Evolutionary conservation across 2,113 vertebrate genomes (phyloP), one percentile per base, ranked within the genome.

Genomic region (Penelope pileata): DNA sequence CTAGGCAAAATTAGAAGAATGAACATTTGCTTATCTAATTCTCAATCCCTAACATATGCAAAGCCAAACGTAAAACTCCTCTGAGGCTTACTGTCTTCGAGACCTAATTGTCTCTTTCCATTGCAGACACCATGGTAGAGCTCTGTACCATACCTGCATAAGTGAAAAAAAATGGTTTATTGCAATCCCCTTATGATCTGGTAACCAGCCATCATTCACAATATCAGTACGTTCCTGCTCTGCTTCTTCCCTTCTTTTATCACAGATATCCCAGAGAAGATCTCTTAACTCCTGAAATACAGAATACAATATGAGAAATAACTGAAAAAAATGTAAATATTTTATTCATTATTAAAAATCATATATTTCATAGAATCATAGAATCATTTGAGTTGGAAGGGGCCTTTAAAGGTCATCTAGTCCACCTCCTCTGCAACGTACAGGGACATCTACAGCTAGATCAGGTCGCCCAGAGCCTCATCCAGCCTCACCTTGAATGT

Each of bases 261-360:
- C 98, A 93, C 98, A 98, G 47, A 99, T 99, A 90, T 99, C 98
- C 98, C 98, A 99, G 43, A 99, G 97, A 58, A 97, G 96, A 82
- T 99, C 98, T 64, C 97, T 94, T 76, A 99, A 95, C 59, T 99
- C 98, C 99, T 99, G 92, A 77, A 75, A 48, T 32, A 77, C 30
- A 78, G 80, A 84, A 94, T 18, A 19, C 69, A 76, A 58, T 30
- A 47, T 2, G 5, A 38, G 10, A 58, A 75, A 45, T 73, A 80
- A 36, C 16, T 27, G 9, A 91, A 70, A 53, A 83, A 86, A 83
- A 22, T 5, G 36, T 74, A 24, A 7, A 50, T 68, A 36, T 70
- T 60, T 50, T 32, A 27, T 63, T 50, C 74, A n/a, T 22, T 75
- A 72, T 81, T 40, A 17, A 47, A 86, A 86, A 48, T 8, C 4